phyloP scores from a whole-genome alignment of 2,797 vertebrate species.

The Typhlichthys eigenmanni region DNA sequence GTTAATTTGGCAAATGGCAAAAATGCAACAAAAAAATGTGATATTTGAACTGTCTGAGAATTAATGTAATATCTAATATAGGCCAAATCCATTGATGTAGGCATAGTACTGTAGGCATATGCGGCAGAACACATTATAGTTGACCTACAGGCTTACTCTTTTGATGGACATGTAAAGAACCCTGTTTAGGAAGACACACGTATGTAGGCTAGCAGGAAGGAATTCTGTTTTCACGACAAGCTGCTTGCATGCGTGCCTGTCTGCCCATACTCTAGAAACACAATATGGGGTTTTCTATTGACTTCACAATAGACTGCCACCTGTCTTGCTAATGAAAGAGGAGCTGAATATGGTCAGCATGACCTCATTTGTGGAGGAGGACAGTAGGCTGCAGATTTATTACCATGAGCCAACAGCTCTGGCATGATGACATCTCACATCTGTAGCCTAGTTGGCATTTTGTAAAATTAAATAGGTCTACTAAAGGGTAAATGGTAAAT shows the following conservation, averaged over 20 bases:
- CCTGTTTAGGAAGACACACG: neutral
- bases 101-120: too few species aligned
- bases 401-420: constrained; percentile 23
- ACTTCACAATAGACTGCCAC: constrained; percentile 45
- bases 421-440: neutral
- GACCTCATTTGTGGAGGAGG: constrained; percentile 44
- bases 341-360: constrained; percentile 44
- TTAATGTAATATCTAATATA: too few species aligned
- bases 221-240: constrained; percentile 14
- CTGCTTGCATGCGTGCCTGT: constrained; percentile 14
- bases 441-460: too few species aligned
- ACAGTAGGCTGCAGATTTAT: constrained; percentile 28
- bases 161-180: neutral
- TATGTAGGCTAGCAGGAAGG: neutral
- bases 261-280: constrained; percentile 50
- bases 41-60: neutral
- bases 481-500: neutral
- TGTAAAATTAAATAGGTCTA: constrained; percentile 3
- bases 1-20: too few species aligned
- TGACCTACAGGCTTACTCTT: too few species aligned
- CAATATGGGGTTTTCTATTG: constrained; percentile 47
- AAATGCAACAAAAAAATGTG: neutral
- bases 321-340: constrained; percentile 60
- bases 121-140: too few species aligned
- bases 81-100: too few species aligned